Base-by-base conservation (phyloP, 1,140 invertebrate genomes). In the Manduca sexta region DNA sequence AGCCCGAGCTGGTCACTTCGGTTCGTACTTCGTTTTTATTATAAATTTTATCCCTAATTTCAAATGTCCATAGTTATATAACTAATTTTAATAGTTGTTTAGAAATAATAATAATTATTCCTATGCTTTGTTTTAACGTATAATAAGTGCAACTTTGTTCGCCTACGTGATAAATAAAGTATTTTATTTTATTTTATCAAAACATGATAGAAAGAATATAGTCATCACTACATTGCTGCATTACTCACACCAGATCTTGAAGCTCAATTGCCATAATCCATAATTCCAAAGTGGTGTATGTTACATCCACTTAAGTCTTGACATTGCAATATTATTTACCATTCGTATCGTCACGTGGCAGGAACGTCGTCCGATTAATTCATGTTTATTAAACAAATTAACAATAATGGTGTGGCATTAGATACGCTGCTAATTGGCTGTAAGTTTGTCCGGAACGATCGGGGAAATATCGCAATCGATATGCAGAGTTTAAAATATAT, bases 311-410 rank as follows among this genome's bases (percentile, higher is more conserved):
- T 77, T 75, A 58, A 64, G 63, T 61, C 66, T 71, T 72, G 74
- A 75, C 63, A 79, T 70, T 66, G 67, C 62, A 45, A 57, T 69
- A 74, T 70, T 74, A 76, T 69, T 71, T 67, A 69, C 64, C 52
- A 62, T 55, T 60, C 43, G 18, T 41, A 37, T 1, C 7, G 56
- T 77, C 76, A 80, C 74, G 74, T 77, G 74, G 56, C 21, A n/a
- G 44, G 34, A 48, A 52, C 53, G 57, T 56, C 40, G 54, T 59
- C 64, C 54, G 54, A 71, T 76, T 80, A 77, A 80, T 80, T 75
- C 74, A 74, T 74, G 69, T 77, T 80, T 77, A 80, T 77, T 77
- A 80, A 71, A 77, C 67, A 72, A 77, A 76, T 80, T 74, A 77
- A 69, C 56, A 48, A 69, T 75, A 72, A 57, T 53, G 67, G 60